A percentile compares a stretch with the other conserved stretches of the same genome.
Conservation (phyloP, 2,113 vertebrate species). For the Cyphomyrus discorhynchus region DNA sequence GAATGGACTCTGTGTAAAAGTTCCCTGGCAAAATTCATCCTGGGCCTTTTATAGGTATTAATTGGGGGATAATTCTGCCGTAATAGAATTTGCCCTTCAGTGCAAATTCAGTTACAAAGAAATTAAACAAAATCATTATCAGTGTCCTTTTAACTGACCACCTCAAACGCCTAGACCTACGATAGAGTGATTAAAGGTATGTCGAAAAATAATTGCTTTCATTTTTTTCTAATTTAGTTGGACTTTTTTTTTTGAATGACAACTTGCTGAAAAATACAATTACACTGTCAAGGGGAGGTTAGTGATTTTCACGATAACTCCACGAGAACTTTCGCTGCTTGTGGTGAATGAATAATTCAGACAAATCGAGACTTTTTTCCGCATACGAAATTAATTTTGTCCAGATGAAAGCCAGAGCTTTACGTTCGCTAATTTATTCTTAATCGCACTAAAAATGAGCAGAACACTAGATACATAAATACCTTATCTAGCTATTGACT, state of each 20-base stretch:
- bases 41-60: constrained; percentile 4
- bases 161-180: constrained; percentile 49
- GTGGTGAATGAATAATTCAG: neutral
- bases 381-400: neutral
- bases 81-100: constrained; percentile 74
- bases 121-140: constrained; percentile 60
- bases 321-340: neutral
- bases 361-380: neutral
- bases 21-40: constrained; percentile 11
- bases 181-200: neutral
- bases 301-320: neutral
- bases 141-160: constrained; percentile 64
- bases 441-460: neutral
- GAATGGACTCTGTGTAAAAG: constrained; percentile 15
- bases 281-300: neutral
- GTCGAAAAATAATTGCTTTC: neutral
- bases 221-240: neutral
- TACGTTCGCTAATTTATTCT: neutral
- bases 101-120: constrained; percentile 51
- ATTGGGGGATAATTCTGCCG: constrained; percentile 43
- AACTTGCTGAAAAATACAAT: neutral
- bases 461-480: neutral
- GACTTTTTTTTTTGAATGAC: neutral
- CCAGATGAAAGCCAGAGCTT: neutral
- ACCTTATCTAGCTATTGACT: neutral